Base-by-base conservation (phyloP, 1,140 invertebrate genomes). In the Orchesella cincta region DNA sequence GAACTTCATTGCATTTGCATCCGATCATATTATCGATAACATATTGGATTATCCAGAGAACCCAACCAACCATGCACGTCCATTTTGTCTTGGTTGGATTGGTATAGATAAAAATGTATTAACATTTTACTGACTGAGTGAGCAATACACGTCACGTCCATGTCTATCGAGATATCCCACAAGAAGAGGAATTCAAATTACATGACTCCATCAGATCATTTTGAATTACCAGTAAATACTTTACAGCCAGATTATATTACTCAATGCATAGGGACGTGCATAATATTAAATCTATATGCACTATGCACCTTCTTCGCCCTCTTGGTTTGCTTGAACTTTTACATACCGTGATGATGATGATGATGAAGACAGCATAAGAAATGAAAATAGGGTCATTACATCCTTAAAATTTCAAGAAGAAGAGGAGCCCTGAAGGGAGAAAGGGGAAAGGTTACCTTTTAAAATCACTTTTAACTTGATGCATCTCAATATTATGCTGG, bases 191-290 rank as follows among this genome's bases (percentile, higher is more conserved):
- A 67, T 67, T 67, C 62, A 67, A 67, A 67, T 67, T 67, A 67
- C 62, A 67, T 67, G 62, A 67, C 62, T 67, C 62, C 62, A 67
- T 67, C 62, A 67, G 3, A 67, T 67, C 62, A 67, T n/a, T n/a
- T n/a, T n/a, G n/a, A 67, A 67, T 67, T 67, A 67, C 33, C 1
- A 29, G 62, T 67, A 3, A 67, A 67, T 31, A 29, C n/a, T n/a
- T n/a, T n/a, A n/a, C n/a, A n/a, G n/a, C n/a, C n/a, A n/a, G n/a
- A n/a, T n/a, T n/a, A n/a, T n/a, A n/a, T n/a, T n/a, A n/a, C n/a
- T n/a, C n/a, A n/a, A n/a, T n/a, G n/a, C n/a, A n/a, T n/a, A n/a
- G n/a, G n/a, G n/a, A n/a, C n/a, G n/a, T n/a, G n/a, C n/a, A n/a
- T n/a, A n/a, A n/a, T n/a, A n/a, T n/a, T n/a, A n/a, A n/a, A n/a